phyloP scores from a whole-genome alignment of 2,888 invertebrate genomes.

The Slavum lentiscoides region DNA sequence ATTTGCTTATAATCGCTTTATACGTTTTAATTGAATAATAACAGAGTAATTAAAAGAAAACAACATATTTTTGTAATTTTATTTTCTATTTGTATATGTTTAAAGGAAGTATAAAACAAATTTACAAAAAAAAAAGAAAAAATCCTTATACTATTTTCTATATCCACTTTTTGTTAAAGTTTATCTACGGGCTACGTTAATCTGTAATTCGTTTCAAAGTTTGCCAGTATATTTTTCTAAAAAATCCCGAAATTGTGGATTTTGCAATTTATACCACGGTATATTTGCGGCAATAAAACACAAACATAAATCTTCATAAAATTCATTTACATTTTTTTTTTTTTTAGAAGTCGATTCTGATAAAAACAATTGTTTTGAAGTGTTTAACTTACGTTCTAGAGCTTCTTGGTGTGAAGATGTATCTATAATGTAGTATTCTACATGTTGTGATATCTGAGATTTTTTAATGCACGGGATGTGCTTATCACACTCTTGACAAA shows the following conservation, averaged over 20 bases:
- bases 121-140: too few relatives aligned
- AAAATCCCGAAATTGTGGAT: not conserved
- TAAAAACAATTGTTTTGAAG: not conserved
- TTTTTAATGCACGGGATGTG: not conserved
- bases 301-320: not conserved
- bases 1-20: too few relatives aligned
- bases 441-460: not conserved
- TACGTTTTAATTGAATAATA: too few relatives aligned
- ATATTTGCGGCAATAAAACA: constrained; percentile 4
- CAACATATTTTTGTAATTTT: too few relatives aligned
- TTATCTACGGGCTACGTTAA: too few relatives aligned
- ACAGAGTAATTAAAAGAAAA: too few relatives aligned
- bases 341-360: not conserved
- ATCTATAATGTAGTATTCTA: too few relatives aligned
- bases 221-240: not conserved
- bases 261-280: constrained; percentile 18
- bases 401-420: constrained; percentile 2
- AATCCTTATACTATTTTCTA: too few relatives aligned
- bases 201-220: too few relatives aligned
- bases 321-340: constrained; percentile 18
- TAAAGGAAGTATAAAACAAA: too few relatives aligned
- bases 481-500: not conserved
- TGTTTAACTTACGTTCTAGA: not conserved
- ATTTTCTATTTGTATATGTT: too few relatives aligned
- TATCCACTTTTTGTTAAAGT: too few relatives aligned